Base-by-base conservation (phyloP, 2,113 vertebrate species). In the Myotis lucifugus region DNA sequence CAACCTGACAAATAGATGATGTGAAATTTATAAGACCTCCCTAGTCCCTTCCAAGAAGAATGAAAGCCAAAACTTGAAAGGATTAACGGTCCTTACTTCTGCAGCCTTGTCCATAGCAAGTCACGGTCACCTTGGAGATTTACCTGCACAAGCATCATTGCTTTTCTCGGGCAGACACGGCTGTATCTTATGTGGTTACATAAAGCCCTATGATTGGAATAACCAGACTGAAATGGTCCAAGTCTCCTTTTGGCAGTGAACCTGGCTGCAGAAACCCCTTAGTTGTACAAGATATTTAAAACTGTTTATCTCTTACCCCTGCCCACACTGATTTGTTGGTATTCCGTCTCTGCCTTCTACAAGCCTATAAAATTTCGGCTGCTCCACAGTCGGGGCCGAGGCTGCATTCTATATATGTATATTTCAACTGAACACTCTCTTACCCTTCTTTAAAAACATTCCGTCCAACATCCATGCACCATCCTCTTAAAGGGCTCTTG, bases 291-390 rank as follows among this genome's bases (percentile, higher is more conserved):
- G 96, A 95, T 94, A 88, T 98, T 98, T 97, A 97, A 97, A 98
- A 97, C 92, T 98, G 97, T 98, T 98, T 98, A 97, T 98, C 97
- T 98, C 97, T 97, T 81, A 8, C 82, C 94, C 95, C 93, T 97
- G 94, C 96, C 96, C 87, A 90, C 97, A 90, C 56, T 97, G 98
- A 97, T 97, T 97, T 98, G 98, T 98, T 98, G 98, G 97, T 98
- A 61, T 97, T 98, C 97, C 91, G 73, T 95, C 96, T 79, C 90
- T 89, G 94, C 93, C 97, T 98, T 97, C 91, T 82, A 89, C 90
- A 96, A 61, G 69, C 94, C 94, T 97, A 56, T 98, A 98, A 98
- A 98, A 98, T 95, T 95, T 95, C 19, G 50, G 69, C 90, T 91
- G 27, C 92, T 37, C 79, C 93, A 70, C 78, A 96, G 91, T 72